Evolutionary conservation across 2,888 invertebrate species (phyloP).

Genomic region (Acheta domesticus): DNA sequence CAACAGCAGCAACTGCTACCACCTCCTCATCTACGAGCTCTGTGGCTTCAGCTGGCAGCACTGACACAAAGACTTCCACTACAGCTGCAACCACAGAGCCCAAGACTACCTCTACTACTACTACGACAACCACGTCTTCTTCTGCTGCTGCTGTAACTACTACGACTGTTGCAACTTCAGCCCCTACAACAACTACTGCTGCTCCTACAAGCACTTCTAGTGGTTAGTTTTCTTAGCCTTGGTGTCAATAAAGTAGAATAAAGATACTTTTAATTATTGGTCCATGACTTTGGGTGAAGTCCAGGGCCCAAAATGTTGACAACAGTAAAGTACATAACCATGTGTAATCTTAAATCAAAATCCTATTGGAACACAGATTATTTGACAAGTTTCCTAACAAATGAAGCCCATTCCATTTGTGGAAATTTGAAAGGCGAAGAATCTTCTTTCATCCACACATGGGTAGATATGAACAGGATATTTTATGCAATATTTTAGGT

Average conservation of each 20-base stretch:
- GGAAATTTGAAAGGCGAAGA: no score
- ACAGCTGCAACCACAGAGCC: conserved; percentile 37
- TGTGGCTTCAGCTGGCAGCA: conserved; percentile 42
- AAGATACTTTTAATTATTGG: not conserved
- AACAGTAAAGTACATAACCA: no score
- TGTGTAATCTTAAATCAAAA: no score
- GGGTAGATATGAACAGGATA: no score
- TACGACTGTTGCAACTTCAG: conserved; percentile 31
- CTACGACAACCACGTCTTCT: conserved; percentile 46
- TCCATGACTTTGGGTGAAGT: not conserved
- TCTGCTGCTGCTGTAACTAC: conserved; percentile 37
- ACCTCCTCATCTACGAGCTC: conserved; percentile 32
- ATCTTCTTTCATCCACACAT: no score
- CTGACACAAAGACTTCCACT: conserved; percentile 37
- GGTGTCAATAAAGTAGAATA: conserved; percentile 22
- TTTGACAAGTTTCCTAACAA: no score
- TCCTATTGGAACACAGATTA: no score
- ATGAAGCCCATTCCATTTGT: no score
- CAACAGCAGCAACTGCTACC: conserved; percentile 36
- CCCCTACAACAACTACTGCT: conserved; percentile 34
- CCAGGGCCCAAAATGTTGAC: no score
- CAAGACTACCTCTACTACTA: conserved; percentile 32
- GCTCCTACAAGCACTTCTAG: not conserved
- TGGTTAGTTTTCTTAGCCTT: no score
- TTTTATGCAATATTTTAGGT: no score